phyloP scores from a whole-genome alignment of 2,888 invertebrate genomes.

The Syrphus vitripennis region DNA sequence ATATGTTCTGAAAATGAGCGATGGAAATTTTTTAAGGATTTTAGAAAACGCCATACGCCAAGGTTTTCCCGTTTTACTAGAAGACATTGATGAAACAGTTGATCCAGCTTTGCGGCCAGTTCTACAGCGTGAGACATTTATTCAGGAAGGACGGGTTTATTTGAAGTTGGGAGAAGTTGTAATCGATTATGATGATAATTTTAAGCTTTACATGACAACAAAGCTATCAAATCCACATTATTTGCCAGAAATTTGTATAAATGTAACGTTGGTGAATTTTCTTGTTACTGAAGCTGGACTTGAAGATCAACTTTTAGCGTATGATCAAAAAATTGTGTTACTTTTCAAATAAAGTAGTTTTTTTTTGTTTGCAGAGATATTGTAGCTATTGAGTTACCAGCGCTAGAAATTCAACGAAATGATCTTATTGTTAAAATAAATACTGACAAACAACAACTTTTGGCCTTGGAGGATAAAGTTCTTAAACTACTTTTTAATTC shows the following conservation, averaged over 20 bases:
- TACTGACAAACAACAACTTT: conserved; percentile 90
- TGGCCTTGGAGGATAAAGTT: conserved; percentile 95
- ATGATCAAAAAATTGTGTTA: conserved; percentile 80
- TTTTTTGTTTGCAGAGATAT: conserved; percentile 81
- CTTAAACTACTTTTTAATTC: conserved; percentile 90
- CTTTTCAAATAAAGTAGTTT: neutral
- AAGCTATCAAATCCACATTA: conserved; percentile 97
- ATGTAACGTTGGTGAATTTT: conserved; percentile 96
- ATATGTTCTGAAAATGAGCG: conserved; percentile 90
- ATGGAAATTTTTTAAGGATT: conserved; percentile 87
- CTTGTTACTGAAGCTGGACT: conserved; percentile 94
- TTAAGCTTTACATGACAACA: conserved; percentile 94
- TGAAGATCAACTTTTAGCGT: conserved; percentile 95
- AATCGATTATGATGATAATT: conserved; percentile 93
- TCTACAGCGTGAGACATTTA: conserved; percentile 89
- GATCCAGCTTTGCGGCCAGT: conserved; percentile 94
- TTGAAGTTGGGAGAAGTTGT: conserved; percentile 93
- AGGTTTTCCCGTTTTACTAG: conserved; percentile 92
- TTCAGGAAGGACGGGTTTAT: conserved; percentile 88
- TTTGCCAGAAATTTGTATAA: conserved; percentile 94
- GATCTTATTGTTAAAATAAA: conserved; percentile 93
- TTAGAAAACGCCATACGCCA: conserved; percentile 90
- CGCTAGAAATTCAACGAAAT: conserved; percentile 90
- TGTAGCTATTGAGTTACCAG: conserved; percentile 94
- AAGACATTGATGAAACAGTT: conserved; percentile 93